Base-by-base conservation (phyloP, 35 echinoderm and acorn worm species). In the Hemicentrotus pulcherrimus region DNA sequence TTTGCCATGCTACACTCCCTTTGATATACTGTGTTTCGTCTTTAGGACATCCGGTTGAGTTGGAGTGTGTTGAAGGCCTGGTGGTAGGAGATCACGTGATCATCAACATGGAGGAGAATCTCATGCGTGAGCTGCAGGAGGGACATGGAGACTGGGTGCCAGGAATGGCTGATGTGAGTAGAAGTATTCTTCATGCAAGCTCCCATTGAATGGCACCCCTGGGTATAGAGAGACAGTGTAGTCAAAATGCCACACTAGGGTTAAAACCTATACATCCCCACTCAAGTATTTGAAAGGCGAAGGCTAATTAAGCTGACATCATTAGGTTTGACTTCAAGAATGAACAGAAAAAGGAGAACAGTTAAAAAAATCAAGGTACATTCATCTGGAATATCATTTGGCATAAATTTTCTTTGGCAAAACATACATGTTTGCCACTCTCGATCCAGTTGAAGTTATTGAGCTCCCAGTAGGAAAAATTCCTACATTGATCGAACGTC, bases 71-170 rank as follows among this genome's bases (percentile, higher is more conserved):
- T 4, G 91, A 58, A 58, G 91, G 91, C 19, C 30, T 55, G 46
- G n/a, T 30, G 3, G 91, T 93, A 31, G 91, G 91, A 3, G 48
- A 58, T 93, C 91, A 93, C 58, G 91, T 93, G 91, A 58, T 31
- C 48, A 58, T 93, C 91, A 47, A 50, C 46, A 32, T 93, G 91
- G 46, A 47, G 11, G 48, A 58, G 46, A n/a, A 15, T 31, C 47
- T 93, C 5, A 30, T 93, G 22, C 32, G 30, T 14, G 91, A 93
- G 45, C 16, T 93, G 46, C 91, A 93, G 48, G 11, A 31, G 24
- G 91, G 91, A 50, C 91, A 93, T 93, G 91, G 91, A 30, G 91
- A 93, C 13, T 93, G 91, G 91, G 47, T 55, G 14, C 46, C 4
- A 24, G 91, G 48, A 11, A 93, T 93, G 91, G 91, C 18, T 5